Evolutionary conservation across 2,888 invertebrate genomes (phyloP), one percentile per base, ranked within the genome.

Genomic region (Zootermopsis nevadensis): DNA sequence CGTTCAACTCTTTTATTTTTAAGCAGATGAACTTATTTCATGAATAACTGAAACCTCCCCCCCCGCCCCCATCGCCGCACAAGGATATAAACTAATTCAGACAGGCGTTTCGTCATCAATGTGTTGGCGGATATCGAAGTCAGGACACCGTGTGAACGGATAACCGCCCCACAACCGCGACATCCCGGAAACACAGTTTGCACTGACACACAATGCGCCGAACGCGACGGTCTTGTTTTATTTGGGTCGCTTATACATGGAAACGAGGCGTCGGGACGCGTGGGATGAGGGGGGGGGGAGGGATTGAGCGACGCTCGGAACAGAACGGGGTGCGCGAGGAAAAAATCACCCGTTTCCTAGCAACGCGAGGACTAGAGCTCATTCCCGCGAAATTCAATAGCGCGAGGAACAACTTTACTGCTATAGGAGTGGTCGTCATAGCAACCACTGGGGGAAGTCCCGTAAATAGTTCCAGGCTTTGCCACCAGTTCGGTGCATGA

Each of bases 311-410:
- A 24, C 53, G 55, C 33, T 48, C 76, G 79, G 79, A 83, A 72
- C 66, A 38, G 48, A 76, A 83, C 82, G 76, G 69, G 53, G 84
- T 48, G 82, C 81, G 81, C 77, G 69, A 77, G 81, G 82, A 83
- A 85, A 82, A 80, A 82, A 81, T 74, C 67, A 72, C 77, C 77
- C 35, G 83, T 83, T 60, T 53, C 84, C 83, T 83, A 83, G 84
- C 84, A 85, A 85, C 84, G 84, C 80, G 66, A 80, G 81, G 53
- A 74, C 80, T 82, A 33, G 77, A 55, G 84, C 84, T 83, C 77
- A 83, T 83, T 83, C 77, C 84, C 84, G 84, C 84, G 84, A 84
- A 84, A 85, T 84, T 84, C 84, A 84, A 85, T 84, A 84, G 84
- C 84, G 76, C 81, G 84, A 80, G 83, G 77, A 80, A 82, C 81